Conservation (phyloP, 2,113 vertebrate genomes). For the Oceanites oceanicus region DNA sequence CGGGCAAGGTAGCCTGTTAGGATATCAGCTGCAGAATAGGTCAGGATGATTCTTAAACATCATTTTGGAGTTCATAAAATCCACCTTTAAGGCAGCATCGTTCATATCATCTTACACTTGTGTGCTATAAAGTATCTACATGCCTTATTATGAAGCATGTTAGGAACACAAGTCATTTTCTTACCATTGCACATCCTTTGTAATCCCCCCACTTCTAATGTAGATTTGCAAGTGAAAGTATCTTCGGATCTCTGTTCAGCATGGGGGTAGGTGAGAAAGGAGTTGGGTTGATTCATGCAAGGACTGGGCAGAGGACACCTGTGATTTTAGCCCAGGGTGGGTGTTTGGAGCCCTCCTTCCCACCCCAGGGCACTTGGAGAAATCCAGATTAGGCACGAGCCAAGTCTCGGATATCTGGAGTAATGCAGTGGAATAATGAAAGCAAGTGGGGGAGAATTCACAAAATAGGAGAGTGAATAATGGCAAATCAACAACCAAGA, state of each 20-base stretch:
- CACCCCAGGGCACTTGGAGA: background rate
- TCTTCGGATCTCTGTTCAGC: background rate
- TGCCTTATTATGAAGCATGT: background rate
- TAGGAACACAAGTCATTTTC: background rate
- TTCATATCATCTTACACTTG: background rate
- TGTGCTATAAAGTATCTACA: background rate
- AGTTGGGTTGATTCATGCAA: background rate
- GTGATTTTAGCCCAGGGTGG: accelerated
- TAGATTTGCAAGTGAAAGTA: background rate
- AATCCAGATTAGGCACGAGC: background rate
- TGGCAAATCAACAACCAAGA: background rate
- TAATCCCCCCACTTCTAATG: background rate
- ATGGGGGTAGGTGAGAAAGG: background rate
- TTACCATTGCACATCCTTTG: background rate
- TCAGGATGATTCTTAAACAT: background rate
- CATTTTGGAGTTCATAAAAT: background rate
- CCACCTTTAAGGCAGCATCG: background rate
- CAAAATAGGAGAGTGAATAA: background rate
- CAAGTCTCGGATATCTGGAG: background rate
- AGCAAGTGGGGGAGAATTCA: background rate
- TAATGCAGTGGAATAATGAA: background rate
- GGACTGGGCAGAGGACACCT: background rate
- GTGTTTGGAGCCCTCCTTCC: background rate
- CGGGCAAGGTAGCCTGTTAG: background rate
- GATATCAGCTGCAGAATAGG: background rate